Evolutionary conservation across 2,888 invertebrate genomes (phyloP).

Genomic region (Chymomyza fuscimana): DNA sequence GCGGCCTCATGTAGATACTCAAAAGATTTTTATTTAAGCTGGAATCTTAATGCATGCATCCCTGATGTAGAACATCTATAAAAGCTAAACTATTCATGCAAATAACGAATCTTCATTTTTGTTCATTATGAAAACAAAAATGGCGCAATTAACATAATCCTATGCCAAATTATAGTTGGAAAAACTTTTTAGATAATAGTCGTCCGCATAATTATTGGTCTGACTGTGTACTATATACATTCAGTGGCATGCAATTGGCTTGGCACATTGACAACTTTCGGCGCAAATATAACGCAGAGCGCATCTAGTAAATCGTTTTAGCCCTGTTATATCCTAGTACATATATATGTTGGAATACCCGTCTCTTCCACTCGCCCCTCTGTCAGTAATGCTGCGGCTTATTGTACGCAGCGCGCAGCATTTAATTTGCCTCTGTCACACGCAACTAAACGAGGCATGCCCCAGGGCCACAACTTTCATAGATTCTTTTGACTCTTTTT

Average conservation of each 20-base stretch:
- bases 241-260: not conserved
- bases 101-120: too few species aligned
- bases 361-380: too few species aligned
- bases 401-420: constrained; percentile 20
- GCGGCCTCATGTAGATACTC: too few species aligned
- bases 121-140: too few species aligned
- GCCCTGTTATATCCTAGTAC: not conserved
- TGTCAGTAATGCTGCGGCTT: not conserved
- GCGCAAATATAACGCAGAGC: constrained; percentile 40
- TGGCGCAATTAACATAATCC: too few species aligned
- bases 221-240: not conserved
- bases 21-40: too few species aligned
- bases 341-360: too few species aligned
- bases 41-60: too few species aligned
- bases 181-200: too few species aligned
- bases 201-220: not conserved
- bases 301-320: constrained; percentile 4
- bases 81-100: too few species aligned
- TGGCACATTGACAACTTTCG: constrained; percentile 53
- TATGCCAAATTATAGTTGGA: not conserved
- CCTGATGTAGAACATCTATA: too few species aligned
- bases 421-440: constrained; percentile 42
- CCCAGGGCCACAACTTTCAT: not conserved
- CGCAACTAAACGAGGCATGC: not conserved
- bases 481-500: constrained; percentile 2